Conservation (phyloP, 2,888 invertebrate genomes). For the Cryptocephalus moraei region DNA sequence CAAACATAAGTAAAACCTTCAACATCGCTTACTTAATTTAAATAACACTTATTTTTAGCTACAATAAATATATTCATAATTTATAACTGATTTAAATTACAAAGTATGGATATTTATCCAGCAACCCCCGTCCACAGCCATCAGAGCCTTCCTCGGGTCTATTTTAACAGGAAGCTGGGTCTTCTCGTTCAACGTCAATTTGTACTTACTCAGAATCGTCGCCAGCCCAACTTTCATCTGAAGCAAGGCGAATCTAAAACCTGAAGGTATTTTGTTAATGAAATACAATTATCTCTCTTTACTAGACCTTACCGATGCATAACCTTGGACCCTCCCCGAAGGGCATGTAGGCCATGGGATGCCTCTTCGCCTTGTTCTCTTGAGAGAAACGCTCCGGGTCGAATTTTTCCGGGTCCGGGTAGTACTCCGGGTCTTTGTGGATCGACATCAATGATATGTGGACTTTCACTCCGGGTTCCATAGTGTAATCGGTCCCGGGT, state of each 20-base stretch:
- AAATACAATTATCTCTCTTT: too few relatives aligned
- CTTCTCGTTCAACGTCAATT: slow-evolving; percentile 8
- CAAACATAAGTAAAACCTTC: too few relatives aligned
- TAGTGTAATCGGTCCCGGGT: slow-evolving; percentile 10
- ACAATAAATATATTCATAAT: too few relatives aligned
- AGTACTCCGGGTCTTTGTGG: slow-evolving; percentile 17
- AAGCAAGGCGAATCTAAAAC: not conserved
- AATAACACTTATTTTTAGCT: too few relatives aligned
- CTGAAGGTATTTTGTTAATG: not conserved
- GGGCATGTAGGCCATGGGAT: slow-evolving; percentile 20
- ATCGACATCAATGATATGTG: slow-evolving; percentile 6
- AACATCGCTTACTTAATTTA: too few relatives aligned
- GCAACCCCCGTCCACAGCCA: slow-evolving; percentile 4
- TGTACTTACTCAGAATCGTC: slow-evolving; percentile 1
- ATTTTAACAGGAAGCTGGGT: slow-evolving; percentile 7
- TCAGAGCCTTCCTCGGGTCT: slow-evolving; percentile 3
- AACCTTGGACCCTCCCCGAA: slow-evolving; percentile 49
- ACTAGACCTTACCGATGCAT: slow-evolving; percentile 38
- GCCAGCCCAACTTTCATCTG: slow-evolving; percentile 1
- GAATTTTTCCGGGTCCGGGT: slow-evolving; percentile 48
- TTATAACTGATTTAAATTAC: too few relatives aligned
- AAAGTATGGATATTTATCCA: slow-evolving; percentile 7
- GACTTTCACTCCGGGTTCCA: slow-evolving; percentile 10
- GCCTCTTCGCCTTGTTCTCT: slow-evolving; percentile 35
- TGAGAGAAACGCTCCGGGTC: slow-evolving; percentile 49